A percentile compares a stretch with the other conserved stretches of the same genome.
Conservation (phyloP, 1,140 invertebrate genomes). For the honey bee (Apis mellifera) region Amel_HAv3.1 CM009932.2:15079001-15079500, state of each 20-base stretch:
- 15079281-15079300: not conserved
- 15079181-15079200: not conserved
- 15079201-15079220: not conserved
- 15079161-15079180: too few relatives aligned
- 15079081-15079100: too few relatives aligned
- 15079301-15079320: slow-evolving; percentile 7
- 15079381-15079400: slow-evolving; percentile 1
- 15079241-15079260: not conserved
- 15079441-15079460: slow-evolving; percentile 17
- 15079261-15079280: not conserved
- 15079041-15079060: not conserved
- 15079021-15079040: not conserved
- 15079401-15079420: not conserved
- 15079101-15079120: not conserved
- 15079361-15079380: slow-evolving; percentile 11
- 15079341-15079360: not conserved
- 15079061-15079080: not conserved
- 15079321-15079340: slow-evolving; percentile 35
- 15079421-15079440: not conserved
- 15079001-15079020: too few relatives aligned
- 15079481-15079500: slow-evolving; percentile 14
- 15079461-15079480: slow-evolving; percentile 18
- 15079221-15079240: not conserved
- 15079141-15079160: not conserved
- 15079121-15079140: not conserved